Conservation (phyloP, 1,140 invertebrate species). For the Andricus grossulariae region DNA sequence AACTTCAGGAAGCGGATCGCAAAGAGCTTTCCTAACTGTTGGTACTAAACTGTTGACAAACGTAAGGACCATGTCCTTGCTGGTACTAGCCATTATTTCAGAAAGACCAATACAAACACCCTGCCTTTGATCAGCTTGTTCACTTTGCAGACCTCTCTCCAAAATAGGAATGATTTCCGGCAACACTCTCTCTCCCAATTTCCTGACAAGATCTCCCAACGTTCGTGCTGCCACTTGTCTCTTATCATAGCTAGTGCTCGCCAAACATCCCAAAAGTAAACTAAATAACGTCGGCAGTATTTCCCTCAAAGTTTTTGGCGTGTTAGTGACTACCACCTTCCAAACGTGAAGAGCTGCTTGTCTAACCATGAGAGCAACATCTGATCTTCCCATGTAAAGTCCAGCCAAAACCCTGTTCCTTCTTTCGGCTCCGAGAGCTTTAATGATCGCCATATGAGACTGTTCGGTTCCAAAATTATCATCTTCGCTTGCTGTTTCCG, state of each 20-base stretch:
- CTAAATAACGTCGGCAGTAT: slow-evolving; percentile 97
- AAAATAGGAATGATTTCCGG: slow-evolving; percentile 99
- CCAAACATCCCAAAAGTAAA: slow-evolving; percentile 93
- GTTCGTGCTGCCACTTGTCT: slow-evolving; percentile 96
- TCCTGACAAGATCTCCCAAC: slow-evolving; percentile 96
- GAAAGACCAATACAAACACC: slow-evolving; percentile 98
- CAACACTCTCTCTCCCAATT: slow-evolving; percentile 97
- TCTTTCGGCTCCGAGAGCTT: slow-evolving; percentile 89
- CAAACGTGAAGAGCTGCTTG: slow-evolving; percentile 98
- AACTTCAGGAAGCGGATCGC: slow-evolving; percentile 95
- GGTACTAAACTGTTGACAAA: slow-evolving; percentile 98
- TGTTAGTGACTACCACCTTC: slow-evolving; percentile 98
- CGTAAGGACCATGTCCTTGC: slow-evolving; percentile 93
- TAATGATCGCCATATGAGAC: slow-evolving; percentile 94
- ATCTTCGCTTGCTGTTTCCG: slow-evolving; percentile 97
- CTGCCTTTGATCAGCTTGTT: slow-evolving; percentile 94
- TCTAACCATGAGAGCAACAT: slow-evolving; percentile 96
- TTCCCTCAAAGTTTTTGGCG: slow-evolving; percentile 96
- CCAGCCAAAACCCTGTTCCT: slow-evolving; percentile 96
- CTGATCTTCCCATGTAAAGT: slow-evolving; percentile 97
- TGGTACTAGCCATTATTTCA: slow-evolving; percentile 98
- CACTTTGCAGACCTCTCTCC: slow-evolving; percentile 93
- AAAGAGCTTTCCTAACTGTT: slow-evolving; percentile 94
- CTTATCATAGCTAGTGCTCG: slow-evolving; percentile 96
- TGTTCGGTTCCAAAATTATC: slow-evolving; percentile 99